Evolutionary conservation across 2,888 invertebrate genomes (phyloP).

Genomic region (Apoda limacodes): DNA sequence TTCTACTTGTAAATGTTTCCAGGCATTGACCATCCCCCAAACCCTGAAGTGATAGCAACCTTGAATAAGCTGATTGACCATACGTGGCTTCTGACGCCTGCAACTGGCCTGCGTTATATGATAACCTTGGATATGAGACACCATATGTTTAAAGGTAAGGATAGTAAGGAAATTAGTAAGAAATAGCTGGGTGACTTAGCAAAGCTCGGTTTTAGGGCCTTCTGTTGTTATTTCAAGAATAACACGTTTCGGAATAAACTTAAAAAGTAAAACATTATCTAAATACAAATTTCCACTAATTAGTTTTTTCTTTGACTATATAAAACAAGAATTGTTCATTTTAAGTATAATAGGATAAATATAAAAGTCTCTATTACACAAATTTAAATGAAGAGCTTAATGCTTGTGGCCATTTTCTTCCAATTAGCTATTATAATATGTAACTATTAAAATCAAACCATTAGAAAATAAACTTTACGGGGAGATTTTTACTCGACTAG

Average conservation of each 20-base stretch:
- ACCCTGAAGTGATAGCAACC: conserved; percentile 35
- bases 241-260: too few relatives aligned
- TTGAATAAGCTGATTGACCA: conserved; percentile 46
- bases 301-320: too few relatives aligned
- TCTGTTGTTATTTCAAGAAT: too few relatives aligned
- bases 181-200: too few relatives aligned
- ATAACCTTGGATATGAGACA: conserved; percentile 64
- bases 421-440: not conserved
- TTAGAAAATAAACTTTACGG: not conserved
- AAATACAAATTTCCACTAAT: too few relatives aligned
- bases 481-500: not conserved
- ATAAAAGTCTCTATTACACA: too few relatives aligned
- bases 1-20: conserved; percentile 7
- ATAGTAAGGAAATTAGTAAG: too few relatives aligned
- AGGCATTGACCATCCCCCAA: conserved; percentile 56
- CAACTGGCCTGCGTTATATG: conserved; percentile 49
- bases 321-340: too few relatives aligned
- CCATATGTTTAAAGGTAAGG: conserved; percentile 66
- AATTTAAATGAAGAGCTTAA: too few relatives aligned
- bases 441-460: not conserved
- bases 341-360: too few relatives aligned
- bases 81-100: conserved; percentile 45
- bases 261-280: too few relatives aligned
- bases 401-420: not conserved
- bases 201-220: too few relatives aligned